These are phyloP conservation scores for Creontiades dilutus DNA, from an alignment of 2,888 invertebrate genomes.

Conservation along the genomic window DNA sequence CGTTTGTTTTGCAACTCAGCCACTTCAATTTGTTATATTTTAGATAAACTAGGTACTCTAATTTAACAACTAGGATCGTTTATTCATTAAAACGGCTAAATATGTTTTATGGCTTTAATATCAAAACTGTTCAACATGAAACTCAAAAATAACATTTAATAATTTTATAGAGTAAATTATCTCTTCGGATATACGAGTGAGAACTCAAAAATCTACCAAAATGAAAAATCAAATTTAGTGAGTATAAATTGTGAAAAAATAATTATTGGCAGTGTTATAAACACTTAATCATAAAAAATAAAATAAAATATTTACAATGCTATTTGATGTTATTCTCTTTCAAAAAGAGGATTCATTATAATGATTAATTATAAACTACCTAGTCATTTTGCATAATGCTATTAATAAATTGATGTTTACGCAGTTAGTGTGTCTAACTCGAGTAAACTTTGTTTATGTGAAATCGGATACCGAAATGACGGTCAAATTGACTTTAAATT, in stretches of 20 bases:
- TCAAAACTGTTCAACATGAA: no score
- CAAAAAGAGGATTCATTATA: constrained; percentile 11
- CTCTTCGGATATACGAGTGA: not conserved
- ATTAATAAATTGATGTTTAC: no score
- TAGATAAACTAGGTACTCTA: no score
- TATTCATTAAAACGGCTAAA: no score
- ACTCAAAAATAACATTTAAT: no score
- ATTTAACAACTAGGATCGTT: no score
- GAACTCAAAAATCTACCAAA: constrained; percentile 39
- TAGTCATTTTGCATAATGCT: not conserved
- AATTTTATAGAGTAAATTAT: not conserved
- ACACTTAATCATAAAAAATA: not conserved
- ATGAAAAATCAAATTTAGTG: constrained; percentile 34
- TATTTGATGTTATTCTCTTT: not conserved
- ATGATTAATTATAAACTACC: not conserved
- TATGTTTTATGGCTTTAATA: no score
- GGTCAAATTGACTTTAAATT: not conserved
- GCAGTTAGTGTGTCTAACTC: no score
- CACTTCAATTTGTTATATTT: no score
- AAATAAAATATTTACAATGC: not conserved
- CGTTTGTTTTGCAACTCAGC: not conserved
- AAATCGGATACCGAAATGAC: not conserved
- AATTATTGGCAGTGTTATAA: not conserved
- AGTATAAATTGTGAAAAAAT: constrained; percentile 29
- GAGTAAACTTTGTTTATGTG: no score